A percentile compares a stretch with the other conserved stretches of the same genome.
phyloP scores from a whole-genome alignment of 2,888 invertebrate genomes.

The Phortica magna region DNA sequence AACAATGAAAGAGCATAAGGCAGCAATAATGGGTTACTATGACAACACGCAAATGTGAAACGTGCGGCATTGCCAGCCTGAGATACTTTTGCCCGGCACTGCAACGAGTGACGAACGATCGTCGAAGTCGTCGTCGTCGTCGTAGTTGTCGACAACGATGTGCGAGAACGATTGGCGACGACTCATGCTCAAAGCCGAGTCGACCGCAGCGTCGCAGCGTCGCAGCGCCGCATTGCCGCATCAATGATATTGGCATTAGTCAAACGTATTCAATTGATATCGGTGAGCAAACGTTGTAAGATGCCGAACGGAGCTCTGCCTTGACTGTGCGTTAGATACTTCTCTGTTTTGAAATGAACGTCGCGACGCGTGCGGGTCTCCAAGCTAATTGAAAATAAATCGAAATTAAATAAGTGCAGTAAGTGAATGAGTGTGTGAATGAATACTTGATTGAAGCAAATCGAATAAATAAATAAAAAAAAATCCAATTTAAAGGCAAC shows the following conservation, averaged over 20 bases:
- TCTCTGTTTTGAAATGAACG: neutral
- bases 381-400: slow-evolving; percentile 12
- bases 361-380: slow-evolving; percentile 2
- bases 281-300: slow-evolving; percentile 27
- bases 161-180: slow-evolving; percentile 43
- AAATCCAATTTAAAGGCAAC: slow-evolving; percentile 3
- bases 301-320: neutral
- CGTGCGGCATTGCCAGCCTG: slow-evolving; percentile 5
- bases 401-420: slow-evolving; percentile 17
- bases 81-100: neutral
- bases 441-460: neutral
- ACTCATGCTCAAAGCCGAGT: slow-evolving; percentile 28
- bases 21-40: slow-evolving; percentile 5
- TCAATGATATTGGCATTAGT: slow-evolving; percentile 45
- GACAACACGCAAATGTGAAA: neutral
- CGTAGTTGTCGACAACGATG: slow-evolving; percentile 26
- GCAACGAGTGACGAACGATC: neutral
- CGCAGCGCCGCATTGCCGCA: no score
- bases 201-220: no score
- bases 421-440: slow-evolving; percentile 15
- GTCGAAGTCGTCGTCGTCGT: slow-evolving; percentile 9
- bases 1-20: neutral
- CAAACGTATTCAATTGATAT: slow-evolving; percentile 50
- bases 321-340: neutral
- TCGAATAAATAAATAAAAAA: slow-evolving; percentile 5